Evolutionary conservation across 1,140 invertebrate genomes (phyloP).

Genomic region (Wiebesia pumilae): DNA sequence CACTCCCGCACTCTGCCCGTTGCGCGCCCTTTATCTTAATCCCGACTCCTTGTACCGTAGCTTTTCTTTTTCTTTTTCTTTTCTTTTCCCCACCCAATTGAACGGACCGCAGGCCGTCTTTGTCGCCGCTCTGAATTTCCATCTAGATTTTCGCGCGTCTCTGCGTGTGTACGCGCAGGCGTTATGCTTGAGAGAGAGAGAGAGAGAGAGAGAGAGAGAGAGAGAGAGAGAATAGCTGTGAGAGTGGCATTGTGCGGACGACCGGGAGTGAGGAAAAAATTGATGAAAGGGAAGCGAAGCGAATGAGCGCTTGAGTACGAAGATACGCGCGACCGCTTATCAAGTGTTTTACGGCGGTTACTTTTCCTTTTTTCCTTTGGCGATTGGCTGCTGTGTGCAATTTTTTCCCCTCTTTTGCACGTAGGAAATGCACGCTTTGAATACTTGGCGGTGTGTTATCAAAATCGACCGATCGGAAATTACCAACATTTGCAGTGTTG

Average conservation of each 20-base stretch:
- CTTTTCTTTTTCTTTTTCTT: too few species aligned
- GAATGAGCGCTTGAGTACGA: not conserved
- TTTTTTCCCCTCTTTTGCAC: not conserved
- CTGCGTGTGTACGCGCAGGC: too few species aligned
- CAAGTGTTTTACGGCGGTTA: not conserved
- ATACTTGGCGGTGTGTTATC: not conserved
- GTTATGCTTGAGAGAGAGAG: not conserved
- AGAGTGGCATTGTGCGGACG: too few species aligned
- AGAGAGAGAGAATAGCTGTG: too few species aligned
- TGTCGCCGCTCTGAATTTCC: too few species aligned
- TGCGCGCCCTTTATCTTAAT: constrained; percentile 4
- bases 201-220: too few species aligned
- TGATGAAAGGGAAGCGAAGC: not conserved
- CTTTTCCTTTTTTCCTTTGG: not conserved
- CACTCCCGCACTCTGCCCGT: not conserved
- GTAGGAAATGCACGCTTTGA: not conserved
- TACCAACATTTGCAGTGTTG: not conserved
- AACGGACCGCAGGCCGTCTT: too few species aligned
- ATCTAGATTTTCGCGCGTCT: too few species aligned
- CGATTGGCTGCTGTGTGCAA: not conserved
- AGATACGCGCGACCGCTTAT: not conserved
- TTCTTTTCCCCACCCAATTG: too few species aligned
- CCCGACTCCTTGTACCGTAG: too few species aligned
- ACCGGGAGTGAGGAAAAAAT: not conserved
- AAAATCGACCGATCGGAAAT: not conserved